Base-by-base conservation (phyloP, 2,888 invertebrate species). In the Cantharis nigra region DNA sequence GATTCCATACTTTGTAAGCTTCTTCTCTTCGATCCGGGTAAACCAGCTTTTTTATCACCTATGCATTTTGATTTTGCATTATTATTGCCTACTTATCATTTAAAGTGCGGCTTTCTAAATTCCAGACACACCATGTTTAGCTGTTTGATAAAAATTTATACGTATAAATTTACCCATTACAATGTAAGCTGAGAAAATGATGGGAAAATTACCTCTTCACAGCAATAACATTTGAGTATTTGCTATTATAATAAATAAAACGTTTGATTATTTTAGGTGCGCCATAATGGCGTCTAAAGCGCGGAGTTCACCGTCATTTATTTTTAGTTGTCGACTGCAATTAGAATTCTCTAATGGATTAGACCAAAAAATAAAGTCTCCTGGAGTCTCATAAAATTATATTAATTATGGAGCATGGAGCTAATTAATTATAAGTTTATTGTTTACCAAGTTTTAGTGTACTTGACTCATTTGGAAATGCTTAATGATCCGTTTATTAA, bases 401-500 rank as follows among this genome's bases (percentile, higher is more conserved):
- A 30, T 33, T 33, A 11, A 13, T 33, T 33, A 28, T 9, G 9
- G 0, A 5, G 23, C 4, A n/a, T 49, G n/a, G 49, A n/a, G n/a
- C 5, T 5, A 49, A 49, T n/a, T 33, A 49, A 49, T 49, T 49
- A n/a, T 7, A 49, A n/a, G 5, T 49, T 49, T n/a, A 49, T 49
- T 49, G 49, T 49, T 49, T 49, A 33, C 33, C 33, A 7, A 49
- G 49, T 49, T 49, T 49, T 49, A 67, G 0, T 67, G 65, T 67
- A 67, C 65, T 67, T 67, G 20, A 26, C 23, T n/a, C 65, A 26
- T 23, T 67, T 26, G n/a, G 65, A 73, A 73, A 73, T 73, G 67
- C 69, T 73, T 65, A 69, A 65, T 65, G 67, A 65, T 62, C 49
- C 26, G 18, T 65, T 20, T 71, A 73, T 73, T 69, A 67, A 73